phyloP scores from a whole-genome alignment of 2,888 invertebrate genomes.

The Dynastes grantii region DNA sequence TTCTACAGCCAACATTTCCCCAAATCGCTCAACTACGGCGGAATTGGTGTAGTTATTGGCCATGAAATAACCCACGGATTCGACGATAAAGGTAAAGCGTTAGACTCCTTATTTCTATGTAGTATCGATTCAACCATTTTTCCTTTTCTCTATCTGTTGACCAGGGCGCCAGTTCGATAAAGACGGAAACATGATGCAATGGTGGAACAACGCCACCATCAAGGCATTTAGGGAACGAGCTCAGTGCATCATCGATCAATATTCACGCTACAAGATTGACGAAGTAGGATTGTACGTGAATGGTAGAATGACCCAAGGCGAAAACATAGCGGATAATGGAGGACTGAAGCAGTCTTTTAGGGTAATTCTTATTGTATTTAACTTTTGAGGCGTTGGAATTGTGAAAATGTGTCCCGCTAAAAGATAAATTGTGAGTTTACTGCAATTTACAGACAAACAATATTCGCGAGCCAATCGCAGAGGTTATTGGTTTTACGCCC shows the following conservation, averaged over 20 bases:
- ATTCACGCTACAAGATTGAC: slow-evolving; percentile 85
- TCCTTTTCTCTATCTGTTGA: background rate
- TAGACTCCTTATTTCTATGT: slow-evolving; percentile 2
- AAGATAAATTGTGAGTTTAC: too few relatives aligned
- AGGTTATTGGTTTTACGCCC: too few relatives aligned
- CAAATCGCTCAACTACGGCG: slow-evolving; percentile 88
- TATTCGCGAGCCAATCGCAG: too few relatives aligned
- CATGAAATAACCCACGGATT: slow-evolving; percentile 91
- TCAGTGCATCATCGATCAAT: slow-evolving; percentile 91
- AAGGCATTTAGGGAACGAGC: slow-evolving; percentile 85
- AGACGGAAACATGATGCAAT: slow-evolving; percentile 91
- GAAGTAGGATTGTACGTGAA: slow-evolving; percentile 82
- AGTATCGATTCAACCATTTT: slow-evolving; percentile 3
- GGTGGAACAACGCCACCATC: slow-evolving; percentile 93
- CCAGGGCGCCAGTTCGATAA: slow-evolving; percentile 90
- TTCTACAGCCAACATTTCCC: slow-evolving; percentile 90
- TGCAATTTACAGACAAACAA: too few relatives aligned
- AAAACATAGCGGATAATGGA: slow-evolving; percentile 95
- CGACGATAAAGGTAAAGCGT: slow-evolving; percentile 81
- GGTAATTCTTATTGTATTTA: slow-evolving; percentile 71
- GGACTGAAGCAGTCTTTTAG: slow-evolving; percentile 92
- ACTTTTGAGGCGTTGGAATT: background rate
- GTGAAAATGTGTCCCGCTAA: too few relatives aligned
- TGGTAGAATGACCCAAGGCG: slow-evolving; percentile 87
- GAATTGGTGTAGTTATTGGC: slow-evolving; percentile 89